These are phyloP conservation scores for Corvus hawaiiensis DNA, from an alignment of 2,113 vertebrate species.

Conservation along the genomic window DNA sequence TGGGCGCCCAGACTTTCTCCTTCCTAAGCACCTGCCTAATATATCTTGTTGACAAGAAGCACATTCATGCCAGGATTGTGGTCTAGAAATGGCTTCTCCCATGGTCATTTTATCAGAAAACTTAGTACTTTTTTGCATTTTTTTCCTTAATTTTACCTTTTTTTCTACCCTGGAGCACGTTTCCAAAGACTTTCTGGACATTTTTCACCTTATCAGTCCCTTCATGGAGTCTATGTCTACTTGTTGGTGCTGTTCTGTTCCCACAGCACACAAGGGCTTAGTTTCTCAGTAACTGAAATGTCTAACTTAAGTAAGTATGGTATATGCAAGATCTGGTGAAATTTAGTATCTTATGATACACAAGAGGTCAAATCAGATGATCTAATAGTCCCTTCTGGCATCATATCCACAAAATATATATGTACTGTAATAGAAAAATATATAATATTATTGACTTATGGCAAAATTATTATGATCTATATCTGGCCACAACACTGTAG, in stretches of 20 bases:
- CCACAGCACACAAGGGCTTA: not conserved
- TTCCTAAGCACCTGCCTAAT: not conserved
- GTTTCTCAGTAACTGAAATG: not conserved
- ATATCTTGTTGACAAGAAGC: not conserved
- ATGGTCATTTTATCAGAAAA: not conserved
- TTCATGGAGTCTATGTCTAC: not conserved
- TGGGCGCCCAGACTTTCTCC: not conserved
- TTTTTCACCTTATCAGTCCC: not conserved
- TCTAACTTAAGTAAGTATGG: not conserved
- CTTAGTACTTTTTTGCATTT: accelerated
- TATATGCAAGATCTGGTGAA: not conserved
- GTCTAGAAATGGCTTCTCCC: not conserved
- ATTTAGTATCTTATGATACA: not conserved
- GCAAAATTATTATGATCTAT: not conserved
- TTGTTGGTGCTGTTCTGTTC: not conserved
- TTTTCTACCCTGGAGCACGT: not conserved
- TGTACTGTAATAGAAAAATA: not conserved
- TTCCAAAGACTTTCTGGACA: not conserved
- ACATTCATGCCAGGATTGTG: not conserved
- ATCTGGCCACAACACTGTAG: not conserved
- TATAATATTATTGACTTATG: not conserved
- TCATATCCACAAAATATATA: slow-evolving; percentile 5
- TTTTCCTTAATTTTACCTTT: not conserved
- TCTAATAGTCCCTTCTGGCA: not conserved
- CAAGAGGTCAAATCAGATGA: slow-evolving; percentile 5